Conservation (phyloP, 2,113 vertebrate species). For the Esox niger region DNA sequence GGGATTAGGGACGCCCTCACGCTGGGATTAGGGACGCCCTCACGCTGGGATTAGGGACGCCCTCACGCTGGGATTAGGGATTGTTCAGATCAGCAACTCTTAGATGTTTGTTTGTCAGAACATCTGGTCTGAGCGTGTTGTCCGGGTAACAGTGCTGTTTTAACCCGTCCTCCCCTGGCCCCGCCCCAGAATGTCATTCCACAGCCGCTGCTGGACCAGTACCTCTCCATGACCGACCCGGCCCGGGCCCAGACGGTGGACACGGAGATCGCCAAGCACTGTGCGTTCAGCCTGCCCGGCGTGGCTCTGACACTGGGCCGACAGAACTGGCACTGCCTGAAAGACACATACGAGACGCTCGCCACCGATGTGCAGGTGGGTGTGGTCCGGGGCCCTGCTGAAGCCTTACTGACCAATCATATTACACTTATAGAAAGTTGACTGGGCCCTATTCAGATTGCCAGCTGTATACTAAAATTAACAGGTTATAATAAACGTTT, state of each 20-base stretch:
- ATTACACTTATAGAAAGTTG: too few relatives aligned
- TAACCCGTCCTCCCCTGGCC: not conserved
- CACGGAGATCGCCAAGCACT: conserved; percentile 97
- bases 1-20: too few relatives aligned
- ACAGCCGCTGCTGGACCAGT: conserved; percentile 94
- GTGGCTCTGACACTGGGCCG: conserved; percentile 92
- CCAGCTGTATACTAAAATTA: too few relatives aligned
- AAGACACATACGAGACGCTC: conserved; percentile 94
- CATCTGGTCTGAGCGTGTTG: too few relatives aligned
- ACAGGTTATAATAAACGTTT: too few relatives aligned
- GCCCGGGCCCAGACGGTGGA: conserved; percentile 95
- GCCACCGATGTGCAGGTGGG: conserved; percentile 97
- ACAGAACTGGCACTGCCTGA: conserved; percentile 97
- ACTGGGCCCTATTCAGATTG: too few relatives aligned
- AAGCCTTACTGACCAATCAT: too few relatives aligned
- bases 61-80: too few relatives aligned
- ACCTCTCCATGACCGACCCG: conserved; percentile 97
- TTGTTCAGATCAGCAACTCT: too few relatives aligned
- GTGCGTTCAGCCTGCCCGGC: conserved; percentile 95
- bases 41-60: too few relatives aligned
- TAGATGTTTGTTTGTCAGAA: too few relatives aligned
- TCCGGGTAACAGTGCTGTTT: not conserved
- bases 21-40: too few relatives aligned
- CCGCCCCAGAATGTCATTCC: conserved; percentile 86
- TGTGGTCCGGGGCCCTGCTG: not conserved